Percentiles rank a stretch among this genome's conserved stretches.
These are phyloP conservation scores for Cryptoprocta ferox DNA, from an alignment of 2,797 vertebrate species.

Conservation along the genomic window DNA sequence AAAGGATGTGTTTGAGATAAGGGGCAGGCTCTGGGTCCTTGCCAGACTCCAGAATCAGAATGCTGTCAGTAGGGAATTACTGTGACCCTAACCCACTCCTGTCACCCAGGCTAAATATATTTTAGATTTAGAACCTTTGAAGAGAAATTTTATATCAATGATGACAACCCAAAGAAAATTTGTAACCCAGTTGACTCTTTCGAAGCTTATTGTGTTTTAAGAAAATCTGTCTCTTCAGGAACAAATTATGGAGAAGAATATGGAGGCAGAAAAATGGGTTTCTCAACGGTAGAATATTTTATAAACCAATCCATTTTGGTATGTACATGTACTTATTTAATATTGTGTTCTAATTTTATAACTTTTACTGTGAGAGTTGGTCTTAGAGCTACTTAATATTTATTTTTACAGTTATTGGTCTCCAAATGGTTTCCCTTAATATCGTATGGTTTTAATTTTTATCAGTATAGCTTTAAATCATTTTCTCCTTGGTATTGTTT, in stretches of 20 bases:
- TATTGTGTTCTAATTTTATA: background rate
- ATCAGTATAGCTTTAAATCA: background rate
- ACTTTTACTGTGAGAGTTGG: background rate
- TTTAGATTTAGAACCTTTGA: background rate
- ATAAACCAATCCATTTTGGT: background rate
- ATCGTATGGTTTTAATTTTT: background rate
- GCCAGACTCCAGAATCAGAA: background rate
- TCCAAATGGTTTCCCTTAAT: background rate
- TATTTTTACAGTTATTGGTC: constrained; percentile 7
- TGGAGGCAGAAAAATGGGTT: background rate
- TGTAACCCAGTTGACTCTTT: background rate
- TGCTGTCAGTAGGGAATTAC: no score
- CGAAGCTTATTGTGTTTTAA: background rate
- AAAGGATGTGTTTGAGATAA: background rate
- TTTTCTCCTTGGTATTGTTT: background rate
- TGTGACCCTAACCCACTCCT: no score
- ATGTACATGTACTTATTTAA: background rate
- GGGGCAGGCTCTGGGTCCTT: background rate
- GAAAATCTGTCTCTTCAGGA: background rate
- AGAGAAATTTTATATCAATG: background rate
- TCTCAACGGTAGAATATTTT: background rate
- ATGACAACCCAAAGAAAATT: background rate
- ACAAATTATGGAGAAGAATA: background rate
- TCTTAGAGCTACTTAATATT: constrained; percentile 10
- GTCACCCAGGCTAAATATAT: background rate